Percentiles rank a stretch among this genome's conserved stretches.
These are phyloP conservation scores for Tetranychus piercei DNA, from an alignment of 2,888 invertebrate genomes.

Conservation along the genomic window DNA sequence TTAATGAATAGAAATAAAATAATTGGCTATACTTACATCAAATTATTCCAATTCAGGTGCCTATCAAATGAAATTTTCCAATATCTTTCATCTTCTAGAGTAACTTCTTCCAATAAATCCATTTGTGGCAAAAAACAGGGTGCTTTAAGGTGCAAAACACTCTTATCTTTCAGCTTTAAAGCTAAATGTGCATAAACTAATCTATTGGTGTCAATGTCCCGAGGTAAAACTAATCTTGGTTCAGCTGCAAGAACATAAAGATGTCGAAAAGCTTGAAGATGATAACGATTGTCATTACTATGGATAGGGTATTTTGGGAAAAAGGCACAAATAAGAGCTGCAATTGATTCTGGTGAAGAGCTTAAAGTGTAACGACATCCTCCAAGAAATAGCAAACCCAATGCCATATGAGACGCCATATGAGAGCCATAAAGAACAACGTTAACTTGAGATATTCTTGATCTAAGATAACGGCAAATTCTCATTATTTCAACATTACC, in stretches of 20 bases:
- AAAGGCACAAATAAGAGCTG: constrained; percentile 73
- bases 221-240: constrained; percentile 65
- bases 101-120: constrained; percentile 46
- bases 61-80: constrained; percentile 71
- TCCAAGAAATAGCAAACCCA: constrained; percentile 80
- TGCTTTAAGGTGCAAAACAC: constrained; percentile 42
- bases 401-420: constrained; percentile 82
- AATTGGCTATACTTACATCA: constrained; percentile 42
- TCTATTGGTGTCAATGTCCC: constrained; percentile 58
- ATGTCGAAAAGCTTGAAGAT: constrained; percentile 88
- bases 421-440: constrained; percentile 73
- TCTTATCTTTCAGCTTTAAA: constrained; percentile 22
- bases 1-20: background rate
- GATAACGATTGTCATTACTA: constrained; percentile 88
- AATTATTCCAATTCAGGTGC: constrained; percentile 56
- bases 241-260: constrained; percentile 85
- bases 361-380: constrained; percentile 56
- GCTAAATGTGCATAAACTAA: constrained; percentile 59
- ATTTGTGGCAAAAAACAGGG: constrained; percentile 73
- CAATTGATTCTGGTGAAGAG: constrained; percentile 60
- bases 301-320: constrained; percentile 94
- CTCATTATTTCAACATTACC: constrained; percentile 66
- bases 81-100: constrained; percentile 63
- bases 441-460: constrained; percentile 46
- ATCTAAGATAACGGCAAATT: constrained; percentile 61